Evolutionary conservation across 2,113 vertebrate genomes (phyloP).

Genomic region (Ailurus styani): DNA sequence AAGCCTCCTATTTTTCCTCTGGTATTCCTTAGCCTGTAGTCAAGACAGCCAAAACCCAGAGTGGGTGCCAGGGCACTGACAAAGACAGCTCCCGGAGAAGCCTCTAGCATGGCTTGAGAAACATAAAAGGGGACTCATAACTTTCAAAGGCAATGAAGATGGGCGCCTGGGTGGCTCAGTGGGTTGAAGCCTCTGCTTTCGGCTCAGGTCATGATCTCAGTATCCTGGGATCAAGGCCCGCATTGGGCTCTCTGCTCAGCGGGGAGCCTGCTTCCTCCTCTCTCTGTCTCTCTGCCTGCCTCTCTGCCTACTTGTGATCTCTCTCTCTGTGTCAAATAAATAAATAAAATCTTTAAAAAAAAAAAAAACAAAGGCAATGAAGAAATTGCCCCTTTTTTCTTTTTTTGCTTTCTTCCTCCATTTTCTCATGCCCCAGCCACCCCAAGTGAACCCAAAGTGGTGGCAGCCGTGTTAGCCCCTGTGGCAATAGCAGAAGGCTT

Average conservation of each 20-base stretch:
- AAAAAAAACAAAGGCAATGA: neutral
- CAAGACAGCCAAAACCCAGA: neutral
- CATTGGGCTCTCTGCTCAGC: too few relatives aligned
- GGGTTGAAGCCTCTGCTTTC: too few relatives aligned
- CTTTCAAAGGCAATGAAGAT: neutral
- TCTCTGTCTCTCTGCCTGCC: too few relatives aligned
- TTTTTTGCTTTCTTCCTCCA: neutral
- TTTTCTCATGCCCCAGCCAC: neutral
- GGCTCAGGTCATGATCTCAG: too few relatives aligned
- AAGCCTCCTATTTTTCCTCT: neutral
- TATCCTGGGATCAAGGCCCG: too few relatives aligned
- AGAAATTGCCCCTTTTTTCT: neutral
- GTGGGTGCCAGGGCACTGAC: neutral
- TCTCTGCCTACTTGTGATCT: too few relatives aligned
- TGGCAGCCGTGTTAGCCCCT: neutral
- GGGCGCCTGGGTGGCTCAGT: too few relatives aligned
- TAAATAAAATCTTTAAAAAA: too few relatives aligned
- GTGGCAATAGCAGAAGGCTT: neutral
- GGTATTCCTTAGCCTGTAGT: neutral
- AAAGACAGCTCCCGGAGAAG: neutral
- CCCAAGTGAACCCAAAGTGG: neutral
- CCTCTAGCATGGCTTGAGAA: neutral
- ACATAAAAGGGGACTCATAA: neutral
- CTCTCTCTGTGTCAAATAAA: too few relatives aligned
- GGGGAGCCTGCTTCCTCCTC: too few relatives aligned